phyloP scores from a whole-genome alignment of 2,113 vertebrate species.

The Sorex araneus region DNA sequence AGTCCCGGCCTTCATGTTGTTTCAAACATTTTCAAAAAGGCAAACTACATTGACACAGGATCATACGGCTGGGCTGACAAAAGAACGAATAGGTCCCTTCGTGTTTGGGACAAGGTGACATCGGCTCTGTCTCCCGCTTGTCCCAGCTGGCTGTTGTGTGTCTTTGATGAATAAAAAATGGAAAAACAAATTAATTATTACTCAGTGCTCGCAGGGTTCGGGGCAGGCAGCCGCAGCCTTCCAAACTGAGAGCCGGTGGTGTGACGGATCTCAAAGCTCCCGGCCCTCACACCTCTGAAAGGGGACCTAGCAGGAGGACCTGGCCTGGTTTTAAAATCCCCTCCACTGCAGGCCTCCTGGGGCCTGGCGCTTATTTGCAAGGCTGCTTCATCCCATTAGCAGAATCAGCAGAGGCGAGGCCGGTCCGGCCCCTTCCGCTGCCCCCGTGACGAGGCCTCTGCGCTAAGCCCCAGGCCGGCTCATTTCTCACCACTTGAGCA shows the following conservation, averaged over 20 bases:
- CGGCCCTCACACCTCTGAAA: conserved; percentile 49
- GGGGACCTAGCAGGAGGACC: conserved; percentile 67
- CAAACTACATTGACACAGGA: conserved; percentile 1
- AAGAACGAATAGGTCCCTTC: conserved; percentile 14
- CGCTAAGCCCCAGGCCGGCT: not conserved
- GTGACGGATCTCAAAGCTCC: conserved; percentile 24
- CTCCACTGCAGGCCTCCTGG: conserved; percentile 70
- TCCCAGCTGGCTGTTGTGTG: conserved; percentile 29
- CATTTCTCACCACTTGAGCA: conserved; percentile 61
- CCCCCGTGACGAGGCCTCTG: conserved; percentile 60
- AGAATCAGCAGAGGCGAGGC: conserved; percentile 68
- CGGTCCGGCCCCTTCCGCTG: conserved; percentile 49
- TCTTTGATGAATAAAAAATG: conserved; percentile 77
- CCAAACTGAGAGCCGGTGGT: not conserved
- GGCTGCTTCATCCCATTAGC: conserved; percentile 82
- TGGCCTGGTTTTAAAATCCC: conserved; percentile 79
- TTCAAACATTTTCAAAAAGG: conserved; percentile 51
- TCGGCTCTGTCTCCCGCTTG: not conserved
- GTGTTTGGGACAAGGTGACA: conserved; percentile 5
- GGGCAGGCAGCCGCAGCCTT: conserved; percentile 67
- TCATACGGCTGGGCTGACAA: not conserved
- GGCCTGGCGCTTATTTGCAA: conserved; percentile 74
- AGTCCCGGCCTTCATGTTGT: not conserved
- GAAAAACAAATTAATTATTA: conserved; percentile 77
- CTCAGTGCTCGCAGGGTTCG: conserved; percentile 63